Base-by-base conservation (phyloP, 1,140 invertebrate genomes). In the Macrosteles quadrilineatus region DNA sequence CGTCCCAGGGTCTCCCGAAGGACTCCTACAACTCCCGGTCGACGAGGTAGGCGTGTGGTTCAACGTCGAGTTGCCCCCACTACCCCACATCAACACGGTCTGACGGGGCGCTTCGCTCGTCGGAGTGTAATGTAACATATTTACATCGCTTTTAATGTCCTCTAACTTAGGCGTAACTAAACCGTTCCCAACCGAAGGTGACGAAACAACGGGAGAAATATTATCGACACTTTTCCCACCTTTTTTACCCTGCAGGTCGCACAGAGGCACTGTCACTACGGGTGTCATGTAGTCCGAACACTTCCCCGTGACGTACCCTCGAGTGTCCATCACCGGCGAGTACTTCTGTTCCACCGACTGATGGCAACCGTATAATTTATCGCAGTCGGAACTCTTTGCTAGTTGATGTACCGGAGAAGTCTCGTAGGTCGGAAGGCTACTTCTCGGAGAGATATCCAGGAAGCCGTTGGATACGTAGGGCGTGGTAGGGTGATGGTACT, bases 31-130 rank as follows among this genome's bases (percentile, higher is more conserved):
- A 50, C 68, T 67, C 47, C 70, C 67, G 50, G 67, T 74, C 14
- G 73, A 70, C 0, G 81, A 80, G 25, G 80, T 78, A 0, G 81
- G 77, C 0, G 79, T 79, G 63, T 82, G 82, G 31, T 81, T 80
- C 4, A 79, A 78, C 12, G 81, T 80, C 2, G 84, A 79, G 21
- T 82, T 82, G 62, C 83, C 81, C 59, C 82, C 83, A 65, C 80
- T 82, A 4, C 82, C 92, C 91, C 92, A 94, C 92, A 94, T 94
- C 1, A 95, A 84, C 19, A 95, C 92, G 0, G 92, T 95, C 80
- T 95, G 92, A 23, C 92, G 81, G 0, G 88, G 87, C 27, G 85
- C 82, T 66, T 89, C 86, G 40, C 77, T 75, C 29, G 40, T 67
- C n/a, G 79, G 78, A 23, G 78, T 77, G 70, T 80, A 80, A 73